Conservation (phyloP, 2,888 invertebrate genomes). For the Dasysyrphus tricinctus region DNA sequence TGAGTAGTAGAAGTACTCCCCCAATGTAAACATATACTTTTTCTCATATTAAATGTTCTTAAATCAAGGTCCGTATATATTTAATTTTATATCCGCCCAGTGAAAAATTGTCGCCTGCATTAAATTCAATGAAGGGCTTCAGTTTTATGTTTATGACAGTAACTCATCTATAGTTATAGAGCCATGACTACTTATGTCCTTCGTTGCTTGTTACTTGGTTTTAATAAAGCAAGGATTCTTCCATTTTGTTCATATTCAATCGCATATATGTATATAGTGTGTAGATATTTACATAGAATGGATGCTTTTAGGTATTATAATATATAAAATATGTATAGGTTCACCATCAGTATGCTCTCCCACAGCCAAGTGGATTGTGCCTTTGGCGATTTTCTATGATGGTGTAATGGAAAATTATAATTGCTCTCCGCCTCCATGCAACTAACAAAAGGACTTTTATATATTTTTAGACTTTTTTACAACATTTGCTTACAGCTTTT, state of each 20-base stretch:
- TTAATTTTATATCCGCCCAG: constrained; percentile 39
- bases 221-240: constrained; percentile 16
- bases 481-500: constrained; percentile 44
- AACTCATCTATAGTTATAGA: constrained; percentile 49
- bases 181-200: constrained; percentile 48
- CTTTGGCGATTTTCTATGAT: constrained; percentile 63
- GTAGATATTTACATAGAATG: background rate
- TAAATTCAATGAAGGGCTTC: constrained; percentile 47
- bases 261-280: background rate
- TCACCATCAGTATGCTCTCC: constrained; percentile 16
- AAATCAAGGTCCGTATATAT: constrained; percentile 59
- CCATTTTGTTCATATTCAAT: constrained; percentile 33
- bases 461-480: constrained; percentile 63
- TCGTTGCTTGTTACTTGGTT: constrained; percentile 34
- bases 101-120: constrained; percentile 34
- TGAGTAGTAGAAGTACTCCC: background rate
- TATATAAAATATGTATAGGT: background rate
- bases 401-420: constrained; percentile 72
- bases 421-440: constrained; percentile 66
- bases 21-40: background rate
- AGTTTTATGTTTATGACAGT: constrained; percentile 53
- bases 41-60: constrained; percentile 20
- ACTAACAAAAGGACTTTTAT: constrained; percentile 66
- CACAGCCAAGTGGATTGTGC: constrained; percentile 52
- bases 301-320: background rate